Conservation (phyloP, 1,140 invertebrate species). For the Monomorium pharaonis region DNA sequence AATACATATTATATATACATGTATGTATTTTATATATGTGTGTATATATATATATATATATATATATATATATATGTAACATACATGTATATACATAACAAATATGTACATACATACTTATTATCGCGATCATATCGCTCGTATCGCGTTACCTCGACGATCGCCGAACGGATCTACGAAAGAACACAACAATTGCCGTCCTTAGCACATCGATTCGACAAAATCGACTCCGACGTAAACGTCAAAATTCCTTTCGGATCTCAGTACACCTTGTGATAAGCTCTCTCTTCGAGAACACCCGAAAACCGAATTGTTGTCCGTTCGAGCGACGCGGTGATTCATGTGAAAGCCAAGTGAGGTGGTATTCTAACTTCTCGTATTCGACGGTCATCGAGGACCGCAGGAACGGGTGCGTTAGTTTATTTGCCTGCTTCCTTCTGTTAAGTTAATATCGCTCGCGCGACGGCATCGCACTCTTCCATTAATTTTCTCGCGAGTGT, state of each 20-base stretch:
- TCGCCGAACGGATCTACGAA: constrained; percentile 44
- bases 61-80: background rate
- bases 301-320: constrained; percentile 32
- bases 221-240: constrained; percentile 41
- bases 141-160: constrained; percentile 38
- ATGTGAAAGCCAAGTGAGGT: constrained; percentile 13
- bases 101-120: background rate
- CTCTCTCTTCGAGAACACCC: constrained; percentile 26
- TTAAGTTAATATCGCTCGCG: constrained; percentile 13
- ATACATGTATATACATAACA: background rate
- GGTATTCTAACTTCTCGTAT: constrained; percentile 27
- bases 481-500: constrained; percentile 29
- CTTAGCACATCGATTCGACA: constrained; percentile 81
- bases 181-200: constrained; percentile 78
- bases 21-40: background rate
- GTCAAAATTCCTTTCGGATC: constrained; percentile 45
- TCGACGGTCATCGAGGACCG: constrained; percentile 41
- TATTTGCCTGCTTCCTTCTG: constrained; percentile 13
- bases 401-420: background rate
- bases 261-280: constrained; percentile 18
- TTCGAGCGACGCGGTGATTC: constrained; percentile 7
- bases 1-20: background rate
- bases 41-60: background rate
- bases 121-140: constrained; percentile 31
- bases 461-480: background rate